Evolutionary conservation across 2,888 invertebrate genomes (phyloP).

Genomic region (Ceraclea dissimilis): DNA sequence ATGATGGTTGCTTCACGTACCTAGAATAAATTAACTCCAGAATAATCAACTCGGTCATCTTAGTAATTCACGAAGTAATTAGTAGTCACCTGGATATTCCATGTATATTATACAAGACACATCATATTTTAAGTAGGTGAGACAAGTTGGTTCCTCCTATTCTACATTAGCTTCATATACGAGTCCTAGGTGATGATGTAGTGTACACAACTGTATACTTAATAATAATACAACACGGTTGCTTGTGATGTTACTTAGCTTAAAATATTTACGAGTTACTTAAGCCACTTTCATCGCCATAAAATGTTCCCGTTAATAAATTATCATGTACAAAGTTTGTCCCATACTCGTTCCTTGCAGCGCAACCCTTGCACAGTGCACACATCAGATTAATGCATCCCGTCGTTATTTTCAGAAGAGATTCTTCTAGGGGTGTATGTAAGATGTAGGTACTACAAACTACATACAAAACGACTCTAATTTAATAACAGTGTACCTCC

Average conservation of each 20-base stretch:
- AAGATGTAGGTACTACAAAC: too few species aligned
- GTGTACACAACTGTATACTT: too few species aligned
- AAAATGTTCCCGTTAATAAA: constrained; percentile 1
- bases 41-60: constrained; percentile 8
- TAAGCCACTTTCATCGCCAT: constrained; percentile 2
- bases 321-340: not conserved
- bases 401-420: too few species aligned
- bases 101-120: too few species aligned
- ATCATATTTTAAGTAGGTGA: not conserved
- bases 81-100: not conserved
- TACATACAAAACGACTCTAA: too few species aligned
- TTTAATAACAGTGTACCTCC: too few species aligned
- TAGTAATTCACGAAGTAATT: not conserved
- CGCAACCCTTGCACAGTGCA: not conserved
- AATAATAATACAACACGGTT: not conserved
- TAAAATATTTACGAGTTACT: constrained; percentile 1
- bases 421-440: too few species aligned
- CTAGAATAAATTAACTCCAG: too few species aligned
- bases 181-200: not conserved
- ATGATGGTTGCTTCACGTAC: too few species aligned
- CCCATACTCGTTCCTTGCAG: not conserved
- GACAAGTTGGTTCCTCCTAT: not conserved
- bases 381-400: not conserved
- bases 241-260: not conserved
- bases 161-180: not conserved